These are phyloP conservation scores for Parazoanthus darwini DNA, from an alignment of 92 coral and sea anemone species.

Conservation along the genomic window DNA sequence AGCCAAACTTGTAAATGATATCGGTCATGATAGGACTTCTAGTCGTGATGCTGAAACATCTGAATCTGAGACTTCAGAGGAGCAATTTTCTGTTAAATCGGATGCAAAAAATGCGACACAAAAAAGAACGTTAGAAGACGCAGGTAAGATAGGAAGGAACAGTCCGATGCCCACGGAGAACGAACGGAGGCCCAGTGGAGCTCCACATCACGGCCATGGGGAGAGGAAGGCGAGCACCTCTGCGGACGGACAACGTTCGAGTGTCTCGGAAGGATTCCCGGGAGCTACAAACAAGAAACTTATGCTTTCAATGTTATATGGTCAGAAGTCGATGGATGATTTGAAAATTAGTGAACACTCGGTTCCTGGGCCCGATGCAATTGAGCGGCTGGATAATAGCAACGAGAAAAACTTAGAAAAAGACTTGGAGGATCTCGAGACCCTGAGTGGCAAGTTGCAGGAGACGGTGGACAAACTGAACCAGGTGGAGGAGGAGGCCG, in stretches of 20 bases:
- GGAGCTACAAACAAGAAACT: conserved; percentile 83
- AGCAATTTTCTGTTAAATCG: conserved; percentile 22
- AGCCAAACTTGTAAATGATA: conserved; percentile 15
- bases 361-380: conserved; percentile 46
- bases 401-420: conserved; percentile 40
- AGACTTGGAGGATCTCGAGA: conserved; percentile 51
- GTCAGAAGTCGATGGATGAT: conserved; percentile 84
- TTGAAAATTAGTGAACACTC: conserved; percentile 60
- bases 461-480: conserved; percentile 64
- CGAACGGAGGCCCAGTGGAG: neutral
- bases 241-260: conserved; percentile 62
- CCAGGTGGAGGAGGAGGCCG: conserved; percentile 66
- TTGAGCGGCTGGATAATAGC: conserved; percentile 44
- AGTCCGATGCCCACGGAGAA: neutral
- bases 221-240: neutral
- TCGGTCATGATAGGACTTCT: conserved; percentile 27
- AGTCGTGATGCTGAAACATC: conserved; percentile 34
- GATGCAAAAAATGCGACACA: conserved; percentile 8
- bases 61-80: conserved; percentile 40
- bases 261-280: conserved; percentile 82
- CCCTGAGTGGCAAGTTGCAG: conserved; percentile 65
- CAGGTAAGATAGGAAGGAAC: neutral
- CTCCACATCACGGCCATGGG: neutral
- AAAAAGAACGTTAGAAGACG: conserved; percentile 28
- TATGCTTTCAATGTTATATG: conserved; percentile 90